Evolutionary conservation across 2,797 vertebrate species (phyloP).

Genomic region (Schizopygopsis pylzovi): DNA sequence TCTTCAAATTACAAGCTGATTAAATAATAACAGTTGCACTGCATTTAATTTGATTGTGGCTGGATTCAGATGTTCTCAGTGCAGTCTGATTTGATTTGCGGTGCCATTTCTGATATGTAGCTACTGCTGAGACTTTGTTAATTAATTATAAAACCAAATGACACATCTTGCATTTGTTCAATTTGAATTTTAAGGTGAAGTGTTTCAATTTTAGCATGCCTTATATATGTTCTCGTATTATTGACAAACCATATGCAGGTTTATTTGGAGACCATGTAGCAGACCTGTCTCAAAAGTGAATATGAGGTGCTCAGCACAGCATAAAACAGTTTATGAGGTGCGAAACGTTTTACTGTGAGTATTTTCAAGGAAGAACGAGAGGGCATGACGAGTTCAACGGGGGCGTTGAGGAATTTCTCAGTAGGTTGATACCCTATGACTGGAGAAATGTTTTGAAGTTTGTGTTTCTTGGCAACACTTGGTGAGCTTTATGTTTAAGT

Average conservation of each 20-base stretch:
- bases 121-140: background rate
- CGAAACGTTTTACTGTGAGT: background rate
- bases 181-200: background rate
- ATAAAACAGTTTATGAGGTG: slow-evolving; percentile 16
- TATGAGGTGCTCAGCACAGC: background rate
- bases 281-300: slow-evolving; percentile 18
- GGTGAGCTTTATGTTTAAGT: background rate
- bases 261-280: background rate
- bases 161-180: background rate
- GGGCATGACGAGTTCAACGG: background rate
- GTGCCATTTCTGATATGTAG: background rate
- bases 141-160: background rate
- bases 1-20: slow-evolving; percentile 1
- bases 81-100: background rate
- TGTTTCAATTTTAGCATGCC: background rate
- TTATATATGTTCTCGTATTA: background rate
- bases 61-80: background rate
- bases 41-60: slow-evolving; percentile 7
- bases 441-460: slow-evolving; percentile 20
- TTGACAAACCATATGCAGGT: background rate
- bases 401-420: slow-evolving; percentile 30
- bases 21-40: background rate
- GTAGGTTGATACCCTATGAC: background rate
- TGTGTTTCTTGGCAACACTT: slow-evolving; percentile 1
- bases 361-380: background rate